Conservation (phyloP, 2,888 invertebrate species). For the Campoplex capitator region DNA sequence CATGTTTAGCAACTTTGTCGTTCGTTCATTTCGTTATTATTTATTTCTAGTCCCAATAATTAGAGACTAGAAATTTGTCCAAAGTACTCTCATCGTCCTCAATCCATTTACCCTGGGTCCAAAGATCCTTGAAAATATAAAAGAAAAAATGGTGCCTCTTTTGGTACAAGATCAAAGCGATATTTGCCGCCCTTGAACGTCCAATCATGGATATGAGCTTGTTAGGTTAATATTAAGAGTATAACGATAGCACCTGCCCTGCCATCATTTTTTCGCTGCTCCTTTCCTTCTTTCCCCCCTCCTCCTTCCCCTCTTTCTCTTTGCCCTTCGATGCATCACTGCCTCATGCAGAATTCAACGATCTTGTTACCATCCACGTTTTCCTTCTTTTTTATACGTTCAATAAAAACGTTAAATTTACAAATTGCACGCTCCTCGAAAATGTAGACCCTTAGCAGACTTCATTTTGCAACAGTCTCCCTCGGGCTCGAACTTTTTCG, state of each 20-base stretch:
- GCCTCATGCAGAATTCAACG: constrained; percentile 56
- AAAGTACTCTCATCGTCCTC: constrained; percentile 31
- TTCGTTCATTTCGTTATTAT: neutral
- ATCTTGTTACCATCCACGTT: constrained; percentile 42
- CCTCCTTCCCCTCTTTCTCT: neutral
- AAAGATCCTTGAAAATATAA: constrained; percentile 24
- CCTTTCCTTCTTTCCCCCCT: no score
- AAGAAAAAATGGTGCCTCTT: constrained; percentile 8
- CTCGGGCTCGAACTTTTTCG: neutral
- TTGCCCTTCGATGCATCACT: constrained; percentile 6
- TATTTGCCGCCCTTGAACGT: constrained; percentile 22
- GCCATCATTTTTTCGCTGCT: neutral
- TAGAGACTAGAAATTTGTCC: constrained; percentile 39
- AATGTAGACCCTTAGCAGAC: neutral
- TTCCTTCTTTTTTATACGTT: neutral
- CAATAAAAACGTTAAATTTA: neutral
- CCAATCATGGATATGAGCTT: constrained; percentile 58
- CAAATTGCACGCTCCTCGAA: neutral
- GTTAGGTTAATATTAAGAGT: constrained; percentile 61
- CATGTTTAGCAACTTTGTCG: neutral
- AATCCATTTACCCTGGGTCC: neutral
- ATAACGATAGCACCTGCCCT: constrained; percentile 18
- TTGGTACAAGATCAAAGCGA: constrained; percentile 33
- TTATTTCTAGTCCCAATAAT: neutral
- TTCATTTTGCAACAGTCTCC: neutral